These are phyloP conservation scores for Cuculus canorus DNA, from an alignment of 2,797 vertebrate species.

Conservation along the genomic window DNA sequence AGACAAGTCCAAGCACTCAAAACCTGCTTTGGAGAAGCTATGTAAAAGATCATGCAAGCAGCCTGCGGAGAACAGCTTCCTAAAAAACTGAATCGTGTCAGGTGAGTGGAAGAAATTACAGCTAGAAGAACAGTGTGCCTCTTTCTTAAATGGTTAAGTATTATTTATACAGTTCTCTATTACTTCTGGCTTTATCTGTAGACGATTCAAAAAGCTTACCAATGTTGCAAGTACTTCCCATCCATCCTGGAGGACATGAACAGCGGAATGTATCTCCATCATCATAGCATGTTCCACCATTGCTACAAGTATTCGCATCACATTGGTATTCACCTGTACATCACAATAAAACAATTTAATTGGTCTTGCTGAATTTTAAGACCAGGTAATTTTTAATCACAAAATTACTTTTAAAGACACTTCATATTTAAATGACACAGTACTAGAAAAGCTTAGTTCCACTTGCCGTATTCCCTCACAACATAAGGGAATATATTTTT, in stretches of 20 bases:
- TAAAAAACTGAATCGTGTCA: neutral
- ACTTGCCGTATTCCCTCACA: neutral
- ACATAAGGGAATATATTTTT: neutral
- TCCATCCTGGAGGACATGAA: conserved; percentile 88
- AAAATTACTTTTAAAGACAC: neutral
- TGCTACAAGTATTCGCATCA: conserved; percentile 90
- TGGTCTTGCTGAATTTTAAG: neutral
- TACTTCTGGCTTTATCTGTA: neutral
- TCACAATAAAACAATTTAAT: neutral
- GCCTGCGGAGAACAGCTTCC: neutral
- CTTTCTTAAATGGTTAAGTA: neutral
- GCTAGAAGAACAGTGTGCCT: neutral
- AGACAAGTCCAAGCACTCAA: neutral
- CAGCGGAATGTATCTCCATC: conserved; percentile 91
- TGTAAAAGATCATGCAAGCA: neutral
- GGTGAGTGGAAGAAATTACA: neutral
- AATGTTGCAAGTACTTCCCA: conserved; percentile 89
- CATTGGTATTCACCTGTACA: conserved; percentile 91
- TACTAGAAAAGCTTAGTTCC: neutral
- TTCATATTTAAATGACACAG: neutral
- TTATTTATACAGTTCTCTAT: neutral
- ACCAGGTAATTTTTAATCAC: neutral
- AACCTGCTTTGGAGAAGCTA: neutral
- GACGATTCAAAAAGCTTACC: conserved; percentile 75
- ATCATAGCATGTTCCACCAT: conserved; percentile 92